Conservation (phyloP, 2,113 vertebrate genomes). For the Lates calcarifer region DNA sequence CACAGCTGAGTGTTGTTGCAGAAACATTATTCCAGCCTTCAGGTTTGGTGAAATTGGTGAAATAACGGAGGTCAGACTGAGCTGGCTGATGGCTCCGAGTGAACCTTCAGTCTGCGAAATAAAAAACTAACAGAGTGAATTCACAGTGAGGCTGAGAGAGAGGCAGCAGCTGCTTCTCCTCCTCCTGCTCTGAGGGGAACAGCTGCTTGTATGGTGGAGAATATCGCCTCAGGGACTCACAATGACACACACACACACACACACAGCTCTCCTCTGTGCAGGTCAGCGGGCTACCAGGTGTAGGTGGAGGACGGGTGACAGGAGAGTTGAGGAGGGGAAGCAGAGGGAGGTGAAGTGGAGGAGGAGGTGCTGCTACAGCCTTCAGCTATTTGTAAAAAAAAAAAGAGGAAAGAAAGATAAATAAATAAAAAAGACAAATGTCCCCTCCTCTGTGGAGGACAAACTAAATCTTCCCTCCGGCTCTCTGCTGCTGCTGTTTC, state of each 20-base stretch:
- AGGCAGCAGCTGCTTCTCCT: conserved; percentile 29
- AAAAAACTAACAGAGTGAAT: neutral
- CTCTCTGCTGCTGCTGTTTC: conserved; percentile 41
- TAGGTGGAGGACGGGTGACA: conserved; percentile 51
- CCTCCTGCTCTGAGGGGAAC: conserved; percentile 23
- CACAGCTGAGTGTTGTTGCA: neutral
- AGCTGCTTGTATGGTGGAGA: conserved; percentile 37
- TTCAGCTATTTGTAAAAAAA: conserved; percentile 38
- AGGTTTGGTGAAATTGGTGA: neutral
- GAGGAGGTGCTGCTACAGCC: conserved; percentile 21
- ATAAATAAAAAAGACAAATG: conserved; percentile 62
- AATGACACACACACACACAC: neutral
- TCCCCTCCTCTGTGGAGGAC: conserved; percentile 51
- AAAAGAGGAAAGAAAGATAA: conserved; percentile 17
- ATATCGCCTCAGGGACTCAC: conserved; percentile 8
- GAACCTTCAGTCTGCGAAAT: neutral
- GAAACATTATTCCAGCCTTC: neutral
- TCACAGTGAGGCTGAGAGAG: neutral
- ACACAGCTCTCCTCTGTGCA: conserved; percentile 24
- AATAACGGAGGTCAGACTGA: neutral
- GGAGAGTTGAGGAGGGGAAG: neutral
- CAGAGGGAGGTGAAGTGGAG: conserved; percentile 7
- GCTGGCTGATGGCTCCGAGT: neutral
- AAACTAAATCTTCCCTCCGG: conserved; percentile 30
- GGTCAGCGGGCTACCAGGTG: conserved; percentile 52